phyloP scores from a whole-genome alignment of 2,888 invertebrate genomes.

The Lochmaea capreae region DNA sequence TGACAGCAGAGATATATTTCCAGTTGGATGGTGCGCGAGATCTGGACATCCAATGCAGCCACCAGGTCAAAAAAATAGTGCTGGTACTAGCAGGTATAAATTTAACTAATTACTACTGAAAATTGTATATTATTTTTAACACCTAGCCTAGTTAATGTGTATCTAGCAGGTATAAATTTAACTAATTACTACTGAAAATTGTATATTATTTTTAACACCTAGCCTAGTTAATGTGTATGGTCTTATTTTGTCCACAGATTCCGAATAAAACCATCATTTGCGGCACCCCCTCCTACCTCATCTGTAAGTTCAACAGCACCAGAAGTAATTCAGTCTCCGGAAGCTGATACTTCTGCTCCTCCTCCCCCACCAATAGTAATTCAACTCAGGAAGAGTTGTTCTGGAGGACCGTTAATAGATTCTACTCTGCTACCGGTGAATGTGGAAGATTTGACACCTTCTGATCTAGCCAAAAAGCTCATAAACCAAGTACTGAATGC shows the following conservation, averaged over 20 bases:
- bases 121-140: neutral
- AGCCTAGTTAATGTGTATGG: neutral
- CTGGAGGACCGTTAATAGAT: constrained; percentile 68
- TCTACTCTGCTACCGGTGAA: constrained; percentile 65
- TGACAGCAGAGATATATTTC: constrained; percentile 95
- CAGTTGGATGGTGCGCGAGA: constrained; percentile 94
- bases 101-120: neutral
- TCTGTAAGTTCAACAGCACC: constrained; percentile 52
- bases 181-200: neutral
- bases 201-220: neutral
- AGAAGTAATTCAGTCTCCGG: constrained; percentile 60
- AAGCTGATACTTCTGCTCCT: constrained; percentile 64
- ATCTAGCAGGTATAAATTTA: constrained; percentile 54
- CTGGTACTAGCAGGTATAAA: constrained; percentile 69
- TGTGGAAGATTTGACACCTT: constrained; percentile 66
- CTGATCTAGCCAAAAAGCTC: constrained; percentile 63
- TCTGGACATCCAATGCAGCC: constrained; percentile 95
- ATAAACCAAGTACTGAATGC: constrained; percentile 58
- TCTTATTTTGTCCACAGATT: constrained; percentile 61
- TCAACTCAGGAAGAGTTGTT: constrained; percentile 68
- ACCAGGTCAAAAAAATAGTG: constrained; percentile 87
- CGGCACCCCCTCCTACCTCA: constrained; percentile 46
- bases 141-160: too few species aligned
- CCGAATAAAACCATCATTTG: constrained; percentile 66
- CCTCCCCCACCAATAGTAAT: constrained; percentile 69